A percentile compares a stretch with the other conserved stretches of the same genome.
These are phyloP conservation scores for Ramazzottius varieornatus DNA, from an alignment of 2,888 invertebrate species.

Conservation along the genomic window DNA sequence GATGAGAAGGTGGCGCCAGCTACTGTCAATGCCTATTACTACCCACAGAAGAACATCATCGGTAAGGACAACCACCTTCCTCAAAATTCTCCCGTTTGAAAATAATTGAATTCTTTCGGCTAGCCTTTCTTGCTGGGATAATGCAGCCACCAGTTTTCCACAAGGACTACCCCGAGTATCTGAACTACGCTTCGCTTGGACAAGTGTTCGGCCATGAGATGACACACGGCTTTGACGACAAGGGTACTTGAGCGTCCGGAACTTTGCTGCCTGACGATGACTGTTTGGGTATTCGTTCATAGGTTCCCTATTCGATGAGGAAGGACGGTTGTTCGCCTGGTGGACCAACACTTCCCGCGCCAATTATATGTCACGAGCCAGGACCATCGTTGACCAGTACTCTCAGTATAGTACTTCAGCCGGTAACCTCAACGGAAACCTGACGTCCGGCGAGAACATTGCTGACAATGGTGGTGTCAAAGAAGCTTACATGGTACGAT, in stretches of 20 bases:
- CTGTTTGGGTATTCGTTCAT: not conserved
- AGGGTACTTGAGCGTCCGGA: not conserved
- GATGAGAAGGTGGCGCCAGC: slow-evolving; percentile 2
- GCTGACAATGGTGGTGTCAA: slow-evolving; percentile 2
- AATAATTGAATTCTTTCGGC: too few species aligned
- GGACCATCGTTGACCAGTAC: not conserved
- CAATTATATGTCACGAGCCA: not conserved
- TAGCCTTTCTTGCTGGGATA: not conserved
- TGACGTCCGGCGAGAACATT: not conserved
- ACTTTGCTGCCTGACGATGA: not conserved
- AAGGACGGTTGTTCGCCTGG: not conserved
- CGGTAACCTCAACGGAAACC: not conserved
- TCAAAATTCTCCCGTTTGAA: too few species aligned
- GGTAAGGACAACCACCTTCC: too few species aligned
- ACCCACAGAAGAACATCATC: not conserved
- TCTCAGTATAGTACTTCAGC: not conserved
- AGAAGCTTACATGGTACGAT: not conserved
- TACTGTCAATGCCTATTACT: not conserved
- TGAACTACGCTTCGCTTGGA: not conserved
- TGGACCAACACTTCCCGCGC: not conserved
- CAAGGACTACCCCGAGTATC: not conserved
- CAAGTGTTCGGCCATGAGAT: slow-evolving; percentile 1
- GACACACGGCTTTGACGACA: slow-evolving; percentile 3
- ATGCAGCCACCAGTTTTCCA: slow-evolving; percentile 1
- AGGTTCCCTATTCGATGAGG: not conserved